Base-by-base conservation (phyloP, 2,797 vertebrate species). In the Notoglanidium macrostoma region DNA sequence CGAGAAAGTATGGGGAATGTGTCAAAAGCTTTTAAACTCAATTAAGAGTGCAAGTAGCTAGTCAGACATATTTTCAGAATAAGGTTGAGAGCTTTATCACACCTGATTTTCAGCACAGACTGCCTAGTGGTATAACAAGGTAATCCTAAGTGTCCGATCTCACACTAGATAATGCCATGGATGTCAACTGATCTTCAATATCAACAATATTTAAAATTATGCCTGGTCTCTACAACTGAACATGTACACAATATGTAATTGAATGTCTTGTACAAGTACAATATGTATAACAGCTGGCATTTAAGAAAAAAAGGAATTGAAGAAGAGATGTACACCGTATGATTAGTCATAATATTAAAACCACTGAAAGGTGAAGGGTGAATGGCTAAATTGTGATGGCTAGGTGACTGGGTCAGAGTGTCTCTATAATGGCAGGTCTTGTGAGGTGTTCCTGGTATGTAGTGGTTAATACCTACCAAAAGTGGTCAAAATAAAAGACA, bases 21-120 rank as follows among this genome's bases (percentile, higher is more conserved):
- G 63, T 23, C 44, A 77, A 83, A 54, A 29, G 78, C 11, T 59
- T 78, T 78, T 77, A 9, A 29, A 55, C 74, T 55, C n/a, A 78
- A 21, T 78, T 78, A 76, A 46, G 70, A 46, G 9, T 46, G 11
- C 46, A 19, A 21, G 32, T 63, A 67, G 65, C 29, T 32, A 5
- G 10, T 21, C 40, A 26, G 49, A 73, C 40, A 73, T 73, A 23
- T 72, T 2, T 72, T 23, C 9, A 46, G 40, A 4, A 26, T 9
- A 19, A 72, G 2, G 21, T 26, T 73, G 40, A 46, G 40, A 49
- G 70, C 9, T 70, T 44, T 35, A 70, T 70, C 35, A 10, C 68
- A 68, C 35, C 15, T 35, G 32, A 68, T 15, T 68, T 73, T 46
- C 3, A 73, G 40, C 70, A 26, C 35, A 46, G 40, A 23, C 1